Percentiles rank a stretch among this genome's conserved stretches.
Conservation (phyloP, 2,888 invertebrate genomes). For the Baronia brevicornis region DNA sequence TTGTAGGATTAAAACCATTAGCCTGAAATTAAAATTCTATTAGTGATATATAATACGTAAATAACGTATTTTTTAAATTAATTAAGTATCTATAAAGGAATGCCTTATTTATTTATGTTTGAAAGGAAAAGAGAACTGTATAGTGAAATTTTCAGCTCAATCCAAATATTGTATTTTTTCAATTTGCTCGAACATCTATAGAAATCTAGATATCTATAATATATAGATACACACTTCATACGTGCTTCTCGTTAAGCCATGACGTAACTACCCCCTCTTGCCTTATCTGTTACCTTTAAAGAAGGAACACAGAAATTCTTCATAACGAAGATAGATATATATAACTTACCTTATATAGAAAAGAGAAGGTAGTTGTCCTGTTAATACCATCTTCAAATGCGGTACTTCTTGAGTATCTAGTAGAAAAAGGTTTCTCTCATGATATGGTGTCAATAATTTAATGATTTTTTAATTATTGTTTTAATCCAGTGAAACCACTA, state of each 20-base stretch:
- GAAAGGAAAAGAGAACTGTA: too few species aligned
- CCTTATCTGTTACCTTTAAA: constrained; percentile 48
- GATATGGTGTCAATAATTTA: constrained; percentile 6
- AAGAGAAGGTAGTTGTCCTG: constrained; percentile 57
- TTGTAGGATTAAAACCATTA: too few species aligned
- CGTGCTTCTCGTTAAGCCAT: constrained; percentile 47
- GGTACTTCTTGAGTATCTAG: constrained; percentile 53
- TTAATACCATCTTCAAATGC: constrained; percentile 61
- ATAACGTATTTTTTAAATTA: constrained; percentile 9
- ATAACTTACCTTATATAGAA: constrained; percentile 56
- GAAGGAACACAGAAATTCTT: constrained; percentile 41
- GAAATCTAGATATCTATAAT: constrained; percentile 20
- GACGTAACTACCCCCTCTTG: constrained; percentile 57
- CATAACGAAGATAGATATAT: constrained; percentile 53
- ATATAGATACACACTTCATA: constrained; percentile 33
- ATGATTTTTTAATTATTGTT: constrained; percentile 11
- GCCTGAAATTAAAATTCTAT: constrained; percentile 6
- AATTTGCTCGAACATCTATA: constrained; percentile 28
- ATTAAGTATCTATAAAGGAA: too few species aligned
- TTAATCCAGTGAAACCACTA: too few species aligned
- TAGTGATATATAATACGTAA: constrained; percentile 1
- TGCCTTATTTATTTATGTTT: too few species aligned
- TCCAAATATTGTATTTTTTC: constrained; percentile 20
- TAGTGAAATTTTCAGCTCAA: constrained; percentile 10
- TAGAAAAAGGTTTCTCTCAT: constrained; percentile 45